Evolutionary conservation across 1,140 invertebrate genomes (phyloP), one percentile per base, ranked within the genome.

Genomic region (Frieseomelitta varia): DNA sequence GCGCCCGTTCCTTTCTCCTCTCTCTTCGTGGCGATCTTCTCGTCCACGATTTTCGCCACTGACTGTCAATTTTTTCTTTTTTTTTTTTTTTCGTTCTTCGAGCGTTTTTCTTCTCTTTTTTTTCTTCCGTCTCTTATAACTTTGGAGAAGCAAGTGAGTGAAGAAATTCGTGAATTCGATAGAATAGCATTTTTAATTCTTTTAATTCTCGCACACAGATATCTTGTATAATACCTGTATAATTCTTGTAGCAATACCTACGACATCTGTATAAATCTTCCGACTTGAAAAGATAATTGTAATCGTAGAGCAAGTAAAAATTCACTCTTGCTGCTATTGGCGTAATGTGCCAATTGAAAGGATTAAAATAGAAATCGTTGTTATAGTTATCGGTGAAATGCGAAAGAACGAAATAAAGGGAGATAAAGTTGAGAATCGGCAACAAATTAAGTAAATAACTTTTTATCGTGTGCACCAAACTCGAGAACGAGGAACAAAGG

Each of bases 361-460:
- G 30, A 30, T 30, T 30, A 30, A 30, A 30, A 30, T 30, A 30
- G 30, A 30, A 30, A 30, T 30, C 14, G 15, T 30, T 67, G 15
- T 17, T 67, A 67, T 10, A 17, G 19, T 27, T 17, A 8, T 30
- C 19, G 65, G 17, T 19, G n/a, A n/a, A 67, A 27, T 12, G 8
- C 12, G 67, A 68, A 34, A 12, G 21, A 39, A 24, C 12, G 19
- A 21, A 34, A n/a, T 12, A 47, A 34, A 24, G 21, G 4, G 27
- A 61, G 8, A 12, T 15, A 27, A 34, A 47, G 12, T n/a, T 24
- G 15, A 1, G 21, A 39, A 79, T 69, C 53, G 65, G 67, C 30
- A 12, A 68, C 30, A 24, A 69, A 69, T 47, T n/a, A 15, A 51
- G 55, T 72, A 61, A 80, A 72, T 80, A 80, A 80, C 21, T 21